These are phyloP conservation scores for Dysmachus trigonus DNA, from an alignment of 2,888 invertebrate genomes.

Conservation along the genomic window DNA sequence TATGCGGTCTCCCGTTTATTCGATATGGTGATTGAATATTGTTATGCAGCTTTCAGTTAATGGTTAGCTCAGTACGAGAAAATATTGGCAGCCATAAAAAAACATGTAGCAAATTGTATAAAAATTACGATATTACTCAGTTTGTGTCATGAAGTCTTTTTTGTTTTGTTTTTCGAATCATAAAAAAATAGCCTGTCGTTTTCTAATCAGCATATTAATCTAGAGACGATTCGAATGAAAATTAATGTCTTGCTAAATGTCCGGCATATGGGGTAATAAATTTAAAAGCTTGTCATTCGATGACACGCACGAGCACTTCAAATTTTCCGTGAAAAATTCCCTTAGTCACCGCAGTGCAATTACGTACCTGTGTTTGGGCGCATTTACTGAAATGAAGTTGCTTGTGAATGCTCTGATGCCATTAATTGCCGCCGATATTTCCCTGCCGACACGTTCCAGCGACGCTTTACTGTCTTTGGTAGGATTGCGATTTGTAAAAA, in stretches of 20 bases:
- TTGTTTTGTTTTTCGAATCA: not conserved
- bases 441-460: slow-evolving; percentile 34
- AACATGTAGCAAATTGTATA: not conserved
- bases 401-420: slow-evolving; percentile 33
- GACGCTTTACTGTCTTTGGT: slow-evolving; percentile 40
- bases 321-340: not conserved
- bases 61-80: not conserved
- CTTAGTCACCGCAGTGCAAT: not conserved
- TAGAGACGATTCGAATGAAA: not conserved
- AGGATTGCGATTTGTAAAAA: slow-evolving; percentile 52
- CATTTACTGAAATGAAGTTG: not conserved
- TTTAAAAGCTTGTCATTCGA: not conserved
- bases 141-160: too few relatives aligned
- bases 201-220: not conserved
- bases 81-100: not conserved
- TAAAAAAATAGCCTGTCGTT: not conserved
- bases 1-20: too few relatives aligned
- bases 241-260: not conserved
- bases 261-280: not conserved
- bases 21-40: not conserved
- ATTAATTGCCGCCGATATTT: slow-evolving; percentile 39
- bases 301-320: not conserved
- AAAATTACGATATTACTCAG: not conserved
- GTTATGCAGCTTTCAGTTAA: not conserved
- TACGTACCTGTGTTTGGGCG: slow-evolving; percentile 20